Evolutionary conservation across 2,797 vertebrate species (phyloP).

Genomic region (Antrozous pallidus): DNA sequence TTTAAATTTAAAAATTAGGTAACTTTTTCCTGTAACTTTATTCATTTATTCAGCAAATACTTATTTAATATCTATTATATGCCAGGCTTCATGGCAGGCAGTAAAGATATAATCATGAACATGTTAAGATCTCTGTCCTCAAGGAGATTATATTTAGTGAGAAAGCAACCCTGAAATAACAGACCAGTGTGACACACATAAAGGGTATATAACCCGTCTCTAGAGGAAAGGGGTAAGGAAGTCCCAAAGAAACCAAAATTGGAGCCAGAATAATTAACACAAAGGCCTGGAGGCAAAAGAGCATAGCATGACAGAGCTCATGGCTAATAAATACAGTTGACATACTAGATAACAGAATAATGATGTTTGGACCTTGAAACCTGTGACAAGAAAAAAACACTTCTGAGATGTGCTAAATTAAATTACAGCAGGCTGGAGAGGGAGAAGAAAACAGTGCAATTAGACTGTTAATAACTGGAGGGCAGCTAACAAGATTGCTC

Average conservation of each 20-base stretch:
- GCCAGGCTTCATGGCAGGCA: neutral
- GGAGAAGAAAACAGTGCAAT: neutral
- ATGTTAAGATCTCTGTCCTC: neutral
- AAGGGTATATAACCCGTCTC: neutral
- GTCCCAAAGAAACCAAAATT: neutral
- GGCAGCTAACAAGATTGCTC: neutral
- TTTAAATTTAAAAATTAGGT: slow-evolving; percentile 46
- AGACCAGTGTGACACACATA: neutral
- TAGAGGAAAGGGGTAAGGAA: neutral
- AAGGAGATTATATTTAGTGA: slow-evolving; percentile 11
- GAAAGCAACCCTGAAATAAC: neutral
- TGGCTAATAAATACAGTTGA: neutral
- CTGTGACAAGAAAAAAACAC: neutral
- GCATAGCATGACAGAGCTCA: neutral
- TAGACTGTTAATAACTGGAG: neutral
- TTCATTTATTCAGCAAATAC: slow-evolving; percentile 9
- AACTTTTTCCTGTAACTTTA: slow-evolving; percentile 3
- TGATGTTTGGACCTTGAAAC: neutral
- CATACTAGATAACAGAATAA: neutral
- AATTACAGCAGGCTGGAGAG: neutral
- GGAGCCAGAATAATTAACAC: neutral
- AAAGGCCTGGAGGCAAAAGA: neutral
- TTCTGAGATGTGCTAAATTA: neutral
- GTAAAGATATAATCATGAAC: neutral
- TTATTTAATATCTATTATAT: slow-evolving; percentile 21